A percentile compares a stretch with the other conserved stretches of the same genome.
Evolutionary conservation across 92 coral and sea anemone genomes (phyloP).

Genomic region (Chrysogorgia sp.): DNA sequence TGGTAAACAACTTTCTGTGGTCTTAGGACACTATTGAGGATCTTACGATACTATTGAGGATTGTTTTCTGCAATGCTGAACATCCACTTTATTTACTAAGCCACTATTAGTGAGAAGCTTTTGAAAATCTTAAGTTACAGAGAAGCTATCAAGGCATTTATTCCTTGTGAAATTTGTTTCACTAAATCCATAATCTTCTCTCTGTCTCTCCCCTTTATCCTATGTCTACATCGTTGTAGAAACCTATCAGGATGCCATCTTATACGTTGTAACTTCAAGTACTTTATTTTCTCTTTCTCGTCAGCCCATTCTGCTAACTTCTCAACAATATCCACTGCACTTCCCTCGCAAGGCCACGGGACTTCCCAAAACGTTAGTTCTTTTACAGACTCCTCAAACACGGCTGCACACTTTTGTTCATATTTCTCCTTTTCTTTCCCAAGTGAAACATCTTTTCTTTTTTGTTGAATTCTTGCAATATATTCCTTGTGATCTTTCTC

Average conservation of each 20-base stretch:
- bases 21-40: too few species aligned
- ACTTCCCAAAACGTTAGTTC: constrained; percentile 58
- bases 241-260: constrained; percentile 98
- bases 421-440: constrained; percentile 52
- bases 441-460: constrained; percentile 46
- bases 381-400: constrained; percentile 49
- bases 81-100: background rate
- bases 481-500: constrained; percentile 78
- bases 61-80: too few species aligned
- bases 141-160: constrained; percentile 61
- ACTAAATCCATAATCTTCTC: constrained; percentile 72
- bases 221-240: constrained; percentile 77
- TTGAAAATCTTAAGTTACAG: background rate
- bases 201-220: constrained; percentile 61
- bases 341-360: constrained; percentile 89
- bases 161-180: constrained; percentile 79
- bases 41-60: too few species aligned
- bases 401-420: constrained; percentile 63
- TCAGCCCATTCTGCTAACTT: constrained; percentile 66
- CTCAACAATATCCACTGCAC: constrained; percentile 59
- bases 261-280: constrained; percentile 79
- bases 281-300: constrained; percentile 62
- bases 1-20: too few species aligned
- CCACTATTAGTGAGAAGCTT: background rate
- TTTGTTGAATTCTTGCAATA: constrained; percentile 51